Evolutionary conservation across 2,888 invertebrate species (phyloP), one percentile per base, ranked within the genome.

Genomic region (Aproaerema taeniolella): DNA sequence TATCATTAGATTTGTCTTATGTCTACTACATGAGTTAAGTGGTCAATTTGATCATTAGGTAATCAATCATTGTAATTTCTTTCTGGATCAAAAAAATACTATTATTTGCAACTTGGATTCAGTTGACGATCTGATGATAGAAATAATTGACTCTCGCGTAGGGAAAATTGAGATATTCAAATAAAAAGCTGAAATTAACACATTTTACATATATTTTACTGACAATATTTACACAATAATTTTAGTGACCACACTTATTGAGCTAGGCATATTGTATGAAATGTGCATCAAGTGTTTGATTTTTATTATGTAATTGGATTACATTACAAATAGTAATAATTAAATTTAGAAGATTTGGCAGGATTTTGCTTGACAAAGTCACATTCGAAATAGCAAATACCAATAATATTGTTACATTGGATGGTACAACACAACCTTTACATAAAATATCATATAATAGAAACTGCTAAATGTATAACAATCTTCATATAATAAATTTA

Each of bases 131-230:
- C n/a, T n/a, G n/a, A n/a, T n/a, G n/a, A n/a, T n/a, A n/a, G n/a
- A n/a, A n/a, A n/a, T n/a, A n/a, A n/a, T n/a, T n/a, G n/a, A n/a
- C n/a, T n/a, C n/a, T n/a, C n/a, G n/a, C n/a, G n/a, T n/a, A n/a
- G n/a, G n/a, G n/a, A n/a, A n/a, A n/a, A n/a, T n/a, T n/a, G n/a
- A n/a, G n/a, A n/a, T n/a, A n/a, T n/a, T n/a, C n/a, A n/a, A n/a
- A 26, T 5, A 5, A 26, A 58, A 67, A 61, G 45, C 58, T 58
- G 57, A 55, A 60, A 55, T 63, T 78, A 81, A 82, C 83, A 81
- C 78, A 71, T 81, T 85, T 85, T 81, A 83, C 82, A 83, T 83
- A 75, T 85, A 85, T 82, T 80, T 85, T 81, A 85, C 76, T 75
- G 80, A 81, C 68, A 78, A 81, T 86, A 86, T 86, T 82, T 86